phyloP scores from a whole-genome alignment of 2,797 vertebrate species.

The Hafferia zeledoni region DNA sequence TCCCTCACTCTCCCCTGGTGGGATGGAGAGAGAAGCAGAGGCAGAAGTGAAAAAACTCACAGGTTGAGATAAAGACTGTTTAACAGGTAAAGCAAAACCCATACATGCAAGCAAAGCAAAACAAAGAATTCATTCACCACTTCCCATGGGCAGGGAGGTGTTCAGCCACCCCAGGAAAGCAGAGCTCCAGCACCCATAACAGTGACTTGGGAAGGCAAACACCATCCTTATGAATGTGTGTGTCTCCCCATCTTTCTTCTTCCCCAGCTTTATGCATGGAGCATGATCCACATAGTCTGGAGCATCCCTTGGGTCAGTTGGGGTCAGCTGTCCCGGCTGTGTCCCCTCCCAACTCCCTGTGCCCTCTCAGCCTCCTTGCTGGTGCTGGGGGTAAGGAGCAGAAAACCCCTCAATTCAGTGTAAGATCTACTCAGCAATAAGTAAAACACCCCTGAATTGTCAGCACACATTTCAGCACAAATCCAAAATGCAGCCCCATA shows the following conservation, averaged over 20 bases:
- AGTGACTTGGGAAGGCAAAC: neutral
- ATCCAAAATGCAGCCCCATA: neutral
- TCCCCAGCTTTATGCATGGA: neutral
- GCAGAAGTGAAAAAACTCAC: neutral
- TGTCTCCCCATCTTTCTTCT: neutral
- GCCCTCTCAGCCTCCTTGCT: neutral
- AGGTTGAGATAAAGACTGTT: neutral
- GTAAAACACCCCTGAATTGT: neutral
- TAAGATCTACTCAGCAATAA: neutral
- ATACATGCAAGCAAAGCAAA: neutral
- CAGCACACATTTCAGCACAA: neutral
- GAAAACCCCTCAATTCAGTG: neutral
- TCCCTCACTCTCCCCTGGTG: accelerated
- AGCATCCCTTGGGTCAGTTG: neutral
- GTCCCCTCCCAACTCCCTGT: neutral
- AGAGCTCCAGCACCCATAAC: accelerated
- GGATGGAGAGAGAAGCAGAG: neutral
- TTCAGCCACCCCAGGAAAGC: neutral
- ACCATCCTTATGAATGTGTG: neutral
- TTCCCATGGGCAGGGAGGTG: neutral
- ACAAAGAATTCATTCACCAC: too few species aligned
- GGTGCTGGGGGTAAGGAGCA: neutral
- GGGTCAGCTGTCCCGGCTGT: neutral
- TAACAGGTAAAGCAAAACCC: neutral
- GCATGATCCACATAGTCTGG: accelerated